Percentiles rank a stretch among this genome's conserved stretches.
Evolutionary conservation across 2,888 invertebrate species (phyloP).

Genomic region (Cosmia trapezina): DNA sequence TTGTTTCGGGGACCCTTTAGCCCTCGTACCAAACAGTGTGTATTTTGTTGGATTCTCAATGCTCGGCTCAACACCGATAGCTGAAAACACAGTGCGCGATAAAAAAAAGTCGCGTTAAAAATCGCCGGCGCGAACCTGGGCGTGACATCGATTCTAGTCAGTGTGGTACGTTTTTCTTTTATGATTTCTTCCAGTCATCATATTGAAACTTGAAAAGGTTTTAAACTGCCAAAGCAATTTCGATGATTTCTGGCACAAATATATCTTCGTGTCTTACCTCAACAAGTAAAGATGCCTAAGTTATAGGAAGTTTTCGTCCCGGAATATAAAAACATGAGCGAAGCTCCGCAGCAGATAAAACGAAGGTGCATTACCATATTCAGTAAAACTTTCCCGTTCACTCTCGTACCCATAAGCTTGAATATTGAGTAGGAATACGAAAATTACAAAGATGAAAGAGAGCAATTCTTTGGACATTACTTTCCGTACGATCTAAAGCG

Average conservation of each 20-base stretch:
- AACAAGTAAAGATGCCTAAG: neutral
- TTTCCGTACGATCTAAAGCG: neutral
- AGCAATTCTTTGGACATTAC: neutral
- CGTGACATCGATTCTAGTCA: neutral
- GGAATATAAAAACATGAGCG: conserved; percentile 15
- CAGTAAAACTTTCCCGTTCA: conserved; percentile 26
- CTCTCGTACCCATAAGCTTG: conserved; percentile 4
- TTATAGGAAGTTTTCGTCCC: neutral
- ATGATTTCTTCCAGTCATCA: no score
- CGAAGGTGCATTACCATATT: conserved; percentile 41
- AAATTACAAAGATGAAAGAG: conserved; percentile 24
- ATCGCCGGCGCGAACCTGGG: neutral
- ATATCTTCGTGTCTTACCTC: neutral
- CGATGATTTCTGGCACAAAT: neutral
- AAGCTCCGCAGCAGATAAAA: neutral
- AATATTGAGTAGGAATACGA: conserved; percentile 30
- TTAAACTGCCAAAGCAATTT: neutral
- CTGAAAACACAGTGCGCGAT: neutral
- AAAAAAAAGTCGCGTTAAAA: neutral
- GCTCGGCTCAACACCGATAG: neutral
- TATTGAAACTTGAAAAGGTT: neutral
- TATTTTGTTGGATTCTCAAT: neutral
- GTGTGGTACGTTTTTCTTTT: no score
- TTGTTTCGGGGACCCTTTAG: neutral
- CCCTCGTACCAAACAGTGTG: neutral